Conservation (phyloP, 2,113 vertebrate species). For the Artemisiospiza belli region DNA sequence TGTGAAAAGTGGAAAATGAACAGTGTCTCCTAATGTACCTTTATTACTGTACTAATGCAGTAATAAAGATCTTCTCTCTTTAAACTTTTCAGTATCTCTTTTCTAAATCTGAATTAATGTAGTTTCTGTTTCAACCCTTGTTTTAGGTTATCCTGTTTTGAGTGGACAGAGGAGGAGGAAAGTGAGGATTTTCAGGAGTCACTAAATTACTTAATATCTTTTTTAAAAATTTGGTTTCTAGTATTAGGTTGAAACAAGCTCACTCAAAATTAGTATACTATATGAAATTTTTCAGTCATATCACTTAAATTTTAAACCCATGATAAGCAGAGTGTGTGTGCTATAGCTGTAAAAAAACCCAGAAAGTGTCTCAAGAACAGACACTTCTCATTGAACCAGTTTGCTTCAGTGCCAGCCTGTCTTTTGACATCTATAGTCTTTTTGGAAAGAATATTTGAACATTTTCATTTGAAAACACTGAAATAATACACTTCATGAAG, state of each 20-base stretch:
- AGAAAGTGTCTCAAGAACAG: not conserved
- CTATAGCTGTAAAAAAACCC: not conserved
- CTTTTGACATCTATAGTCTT: not conserved
- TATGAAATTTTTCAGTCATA: not conserved
- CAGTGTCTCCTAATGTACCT: not conserved
- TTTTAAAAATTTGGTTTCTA: not conserved
- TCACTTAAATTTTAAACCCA: not conserved
- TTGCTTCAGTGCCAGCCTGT: not conserved
- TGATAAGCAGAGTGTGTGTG: not conserved
- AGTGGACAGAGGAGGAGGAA: not conserved
- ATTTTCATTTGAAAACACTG: not conserved
- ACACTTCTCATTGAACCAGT: not conserved
- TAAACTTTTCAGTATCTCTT: not conserved
- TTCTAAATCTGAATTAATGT: not conserved
- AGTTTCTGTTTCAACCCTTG: not conserved
- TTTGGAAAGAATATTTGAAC: not conserved
- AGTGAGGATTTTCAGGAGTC: not conserved
- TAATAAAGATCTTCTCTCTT: not conserved
- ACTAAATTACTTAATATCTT: not conserved
- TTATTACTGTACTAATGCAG: not conserved
- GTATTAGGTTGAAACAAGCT: not conserved
- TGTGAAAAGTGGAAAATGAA: not conserved
- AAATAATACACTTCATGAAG: not conserved
- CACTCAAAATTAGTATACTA: not conserved
- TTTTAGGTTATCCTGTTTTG: not conserved